phyloP scores from a whole-genome alignment of 2,888 invertebrate genomes.

The Ichneumoninae sp. region DNA sequence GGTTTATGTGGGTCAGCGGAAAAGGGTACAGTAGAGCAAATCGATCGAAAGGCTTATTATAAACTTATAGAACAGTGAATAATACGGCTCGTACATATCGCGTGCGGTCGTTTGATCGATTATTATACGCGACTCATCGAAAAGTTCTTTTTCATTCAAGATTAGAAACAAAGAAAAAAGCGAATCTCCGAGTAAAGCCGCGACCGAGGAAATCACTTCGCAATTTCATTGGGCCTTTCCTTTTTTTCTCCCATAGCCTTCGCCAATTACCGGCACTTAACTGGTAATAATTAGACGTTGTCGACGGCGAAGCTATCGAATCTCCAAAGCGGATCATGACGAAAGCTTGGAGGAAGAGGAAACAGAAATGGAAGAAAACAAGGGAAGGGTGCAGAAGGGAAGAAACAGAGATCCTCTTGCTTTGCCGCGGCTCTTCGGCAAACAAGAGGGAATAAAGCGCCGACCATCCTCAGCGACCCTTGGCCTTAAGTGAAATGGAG shows the following conservation, averaged over 20 bases:
- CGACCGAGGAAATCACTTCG: constrained; percentile 68
- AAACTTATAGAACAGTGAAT: constrained; percentile 16
- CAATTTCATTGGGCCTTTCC: constrained; percentile 79
- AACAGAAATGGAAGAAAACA: not conserved
- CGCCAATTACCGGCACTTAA: constrained; percentile 81
- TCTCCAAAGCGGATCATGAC: constrained; percentile 54
- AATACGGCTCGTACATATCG: constrained; percentile 28
- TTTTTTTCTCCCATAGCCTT: constrained; percentile 70
- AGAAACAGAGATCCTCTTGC: constrained; percentile 62
- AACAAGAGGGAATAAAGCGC: constrained; percentile 55
- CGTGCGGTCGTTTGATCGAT: constrained; percentile 9
- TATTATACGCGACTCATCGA: constrained; percentile 3
- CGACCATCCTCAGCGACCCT: constrained; percentile 36
- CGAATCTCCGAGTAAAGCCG: not conserved
- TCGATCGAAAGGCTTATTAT: constrained; percentile 46
- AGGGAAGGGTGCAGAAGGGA: constrained; percentile 31
- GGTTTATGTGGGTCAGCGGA: constrained; percentile 49
- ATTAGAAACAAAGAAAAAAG: not conserved
- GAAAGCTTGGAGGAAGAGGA: constrained; percentile 14
- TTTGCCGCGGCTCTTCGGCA: constrained; percentile 42
- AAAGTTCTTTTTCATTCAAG: not conserved
- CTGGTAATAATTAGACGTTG: constrained; percentile 82
- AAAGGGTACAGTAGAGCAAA: constrained; percentile 29
- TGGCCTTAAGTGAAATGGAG: constrained; percentile 44
- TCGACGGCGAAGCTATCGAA: constrained; percentile 62